Base-by-base conservation (phyloP, 35 echinoderm and acorn worm species). In the Amphiura filiformis region DNA sequence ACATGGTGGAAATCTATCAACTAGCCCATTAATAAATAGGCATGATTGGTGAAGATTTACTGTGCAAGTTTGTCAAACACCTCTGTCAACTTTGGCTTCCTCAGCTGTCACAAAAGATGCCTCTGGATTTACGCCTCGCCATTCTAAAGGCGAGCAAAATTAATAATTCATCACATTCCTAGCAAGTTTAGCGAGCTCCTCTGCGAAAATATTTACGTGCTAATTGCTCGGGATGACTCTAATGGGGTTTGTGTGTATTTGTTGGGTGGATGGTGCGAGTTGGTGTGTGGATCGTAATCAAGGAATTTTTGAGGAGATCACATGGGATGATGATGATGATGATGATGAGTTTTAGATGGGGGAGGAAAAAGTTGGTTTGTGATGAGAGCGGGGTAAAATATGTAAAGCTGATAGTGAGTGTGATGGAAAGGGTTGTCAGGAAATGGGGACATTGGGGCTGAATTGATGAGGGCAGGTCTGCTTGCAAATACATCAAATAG, bases 41-140 rank as follows among this genome's bases (percentile, higher is more conserved):
- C 61, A 70, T 70, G 61, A 70, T 70, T 70, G 15, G 61, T 70
- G 61, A 70, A 70, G 61, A 70, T 70, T 70, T 70, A 70, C 61
- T 70, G 61, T 70, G 61, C 61, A 70, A 70, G 61, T 70, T 11
- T 70, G 61, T 70, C 61, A 70, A 70, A 70, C 61, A 70, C 61
- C 61, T 70, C 61, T 70, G 61, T 70, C 61, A 70, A 70, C 7
- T 3, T 70, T n/a, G 15, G n/a, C n/a, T 70, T 70, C 61, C 9
- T 70, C 61, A 70, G 61, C 61, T 52, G 61, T n/a, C 61, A 70
- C 26, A 13, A 20, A 70, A 4, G 61, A 5, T 26, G 61, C 61
- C 26, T 52, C 44, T 11, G 61, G 61, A 70, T 70, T 70, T 70
- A 70, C 61, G 61, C 61, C 26, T n/a, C 9, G 7, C 28, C 2